Base-by-base conservation (phyloP, 2,888 invertebrate genomes). In the Eubasilissa splendida region DNA sequence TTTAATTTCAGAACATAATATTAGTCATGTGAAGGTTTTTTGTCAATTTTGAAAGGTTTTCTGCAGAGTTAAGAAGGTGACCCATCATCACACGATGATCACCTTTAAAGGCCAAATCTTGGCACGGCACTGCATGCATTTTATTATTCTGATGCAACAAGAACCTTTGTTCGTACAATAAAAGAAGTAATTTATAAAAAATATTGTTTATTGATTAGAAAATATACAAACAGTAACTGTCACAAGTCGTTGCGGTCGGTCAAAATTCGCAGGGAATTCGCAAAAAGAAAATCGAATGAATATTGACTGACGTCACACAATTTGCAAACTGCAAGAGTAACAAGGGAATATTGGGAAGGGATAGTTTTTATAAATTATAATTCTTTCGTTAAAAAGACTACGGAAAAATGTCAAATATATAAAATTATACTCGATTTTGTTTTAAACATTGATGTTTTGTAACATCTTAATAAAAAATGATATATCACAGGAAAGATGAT, bases 221-320 rank as follows among this genome's bases (percentile, higher is more conserved):
- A 80, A 80, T 80, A 56, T 73, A 77, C 77, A 74, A 66, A 75
- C 53, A 75, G 42, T 78, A 68, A 70, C 73, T 81, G 63, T 65
- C 59, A 31, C 22, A 53, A 42, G 63, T 53, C 74, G 71, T 22
- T n/a, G 50, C 33, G 8, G n/a, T 68, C 10, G 9, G 56, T 59
- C 63, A 65, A 76, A 76, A 76, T 63, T 71, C 60, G 12, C 56
- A 54, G 12, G 53, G 54, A 68, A 80, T 82, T 82, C 77, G 75
- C 73, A 80, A 82, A 82, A 74, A 80, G 77, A 82, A 80, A 50
- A 74, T 79, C 63, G 59, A 7, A 53, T 52, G 12, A 63, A n/a
- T 65, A 54, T 63, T 22, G 58, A 14, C 60, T 14, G 76, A 10
- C 58, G 4, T n/a, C 58, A 10, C 58, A 11, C 9, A 9, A 58